Evolutionary conservation across 2,797 vertebrate genomes (phyloP), one percentile per base, ranked within the genome.

Genomic region (Enteromius unitaeniatus): DNA sequence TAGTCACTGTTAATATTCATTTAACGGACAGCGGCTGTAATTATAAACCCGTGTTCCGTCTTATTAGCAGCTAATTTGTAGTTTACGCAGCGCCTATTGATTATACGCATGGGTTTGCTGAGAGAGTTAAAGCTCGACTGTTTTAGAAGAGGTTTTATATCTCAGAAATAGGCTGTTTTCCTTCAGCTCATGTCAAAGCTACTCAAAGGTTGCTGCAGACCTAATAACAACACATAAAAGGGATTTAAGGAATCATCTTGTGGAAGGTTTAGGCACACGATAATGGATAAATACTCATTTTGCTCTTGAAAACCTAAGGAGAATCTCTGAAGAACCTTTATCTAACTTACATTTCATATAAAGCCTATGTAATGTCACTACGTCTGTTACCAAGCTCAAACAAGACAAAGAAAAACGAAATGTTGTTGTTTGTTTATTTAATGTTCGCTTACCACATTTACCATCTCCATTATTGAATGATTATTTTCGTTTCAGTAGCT

Each of bases 1-100:
- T 81, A 74, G 79, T 77, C 55, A 31, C 58, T 13, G 81, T 70
- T 87, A 87, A 87, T 84, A 78, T 85, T 87, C 68, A 58, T 82
- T 73, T 68, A 82, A 79, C 80, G 70, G 68, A 51, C 75, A 70
- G 78, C 74, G 31, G 15, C 67, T 78, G 83, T 85, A 85, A 87
- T 85, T 82, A 83, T 82, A 85, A 76, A 79, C 55, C 64, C 31
- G 34, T 84, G 73, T 86, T 84, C 78, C 47, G 73, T 77, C 85
- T 84, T 81, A 84, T 84, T 84, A 86, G 58, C 28, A 3, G 67
- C 78, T 77, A 72, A 78, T 86, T 81, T 84, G 73, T 53, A 81
- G 73, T 77, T 81, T 72, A 77, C 21, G 55, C 28, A 45, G 72
- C 49, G 14, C 67, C 78, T 72, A 76, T 84, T 68, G 64, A 77